phyloP scores from a whole-genome alignment of 1,140 invertebrate species.

The Vollenhovia emeryi region DNA sequence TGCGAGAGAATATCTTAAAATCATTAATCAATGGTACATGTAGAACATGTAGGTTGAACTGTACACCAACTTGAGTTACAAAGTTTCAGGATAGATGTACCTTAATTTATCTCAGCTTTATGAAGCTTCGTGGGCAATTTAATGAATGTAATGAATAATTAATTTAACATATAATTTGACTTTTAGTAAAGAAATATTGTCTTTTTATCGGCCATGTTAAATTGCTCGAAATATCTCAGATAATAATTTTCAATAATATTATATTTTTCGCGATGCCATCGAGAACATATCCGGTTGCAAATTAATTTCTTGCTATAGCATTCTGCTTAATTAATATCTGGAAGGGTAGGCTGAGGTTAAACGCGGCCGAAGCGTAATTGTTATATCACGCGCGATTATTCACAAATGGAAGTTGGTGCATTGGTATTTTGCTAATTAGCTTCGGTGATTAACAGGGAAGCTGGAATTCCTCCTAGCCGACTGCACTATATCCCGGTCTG shows the following conservation, averaged over 20 bases:
- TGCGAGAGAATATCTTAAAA: constrained; percentile 14
- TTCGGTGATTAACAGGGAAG: constrained; percentile 31
- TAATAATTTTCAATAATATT: neutral
- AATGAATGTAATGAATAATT: neutral
- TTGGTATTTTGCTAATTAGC: constrained; percentile 49
- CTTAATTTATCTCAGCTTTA: constrained; percentile 15
- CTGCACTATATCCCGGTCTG: neutral
- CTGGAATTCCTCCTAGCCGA: constrained; percentile 20
- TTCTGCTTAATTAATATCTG: constrained; percentile 28
- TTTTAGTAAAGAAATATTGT: neutral
- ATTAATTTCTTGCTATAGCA: neutral
- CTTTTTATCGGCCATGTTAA: neutral
- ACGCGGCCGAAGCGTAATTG: neutral
- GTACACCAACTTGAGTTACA: constrained; percentile 8
- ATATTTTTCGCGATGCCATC: neutral
- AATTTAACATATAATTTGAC: neutral
- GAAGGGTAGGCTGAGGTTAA: neutral
- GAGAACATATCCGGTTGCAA: neutral
- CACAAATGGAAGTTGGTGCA: constrained; percentile 22
- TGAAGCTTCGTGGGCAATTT: neutral
- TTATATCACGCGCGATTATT: constrained; percentile 31
- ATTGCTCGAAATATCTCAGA: neutral
- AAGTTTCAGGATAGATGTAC: neutral
- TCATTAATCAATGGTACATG: constrained; percentile 19
- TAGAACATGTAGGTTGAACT: neutral